These are phyloP conservation scores for Peromyscus melanophrys DNA, from an alignment of 2,797 vertebrate species.

Conservation along the genomic window DNA sequence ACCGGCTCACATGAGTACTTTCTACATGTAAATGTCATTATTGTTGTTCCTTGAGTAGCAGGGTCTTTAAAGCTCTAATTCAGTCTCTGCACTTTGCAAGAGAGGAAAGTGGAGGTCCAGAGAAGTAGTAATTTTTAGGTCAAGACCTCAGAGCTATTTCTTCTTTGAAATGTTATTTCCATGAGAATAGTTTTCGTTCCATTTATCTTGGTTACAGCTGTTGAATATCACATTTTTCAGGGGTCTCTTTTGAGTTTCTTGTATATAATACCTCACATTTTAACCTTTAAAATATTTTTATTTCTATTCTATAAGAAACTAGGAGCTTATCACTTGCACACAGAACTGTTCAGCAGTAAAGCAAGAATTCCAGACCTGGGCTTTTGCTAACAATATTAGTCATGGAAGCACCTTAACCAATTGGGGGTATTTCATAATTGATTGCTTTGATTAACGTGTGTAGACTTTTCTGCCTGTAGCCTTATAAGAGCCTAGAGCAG, in stretches of 20 bases:
- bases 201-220: neutral
- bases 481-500: neutral
- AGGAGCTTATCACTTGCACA: slow-evolving; percentile 12
- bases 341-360: neutral
- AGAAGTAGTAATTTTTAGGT: neutral
- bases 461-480: neutral
- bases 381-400: slow-evolving; percentile 8
- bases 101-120: neutral
- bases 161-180: slow-evolving; percentile 38
- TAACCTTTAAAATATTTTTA: slow-evolving; percentile 40
- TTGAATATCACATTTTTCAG: neutral
- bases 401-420: neutral
- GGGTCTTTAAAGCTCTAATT: neutral
- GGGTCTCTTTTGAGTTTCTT: neutral
- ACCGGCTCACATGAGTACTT: neutral
- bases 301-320: neutral
- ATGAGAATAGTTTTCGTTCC: slow-evolving; percentile 16
- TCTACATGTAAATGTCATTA: neutral
- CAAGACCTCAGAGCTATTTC: neutral
- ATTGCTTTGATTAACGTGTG: slow-evolving; percentile 1
- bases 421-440: neutral
- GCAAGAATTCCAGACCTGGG: neutral
- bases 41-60: neutral
- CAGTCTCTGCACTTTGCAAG: neutral
- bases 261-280: neutral